Evolutionary conservation across 2,888 invertebrate genomes (phyloP), one percentile per base, ranked within the genome.

Genomic region (Trissonchulus latispiculum): DNA sequence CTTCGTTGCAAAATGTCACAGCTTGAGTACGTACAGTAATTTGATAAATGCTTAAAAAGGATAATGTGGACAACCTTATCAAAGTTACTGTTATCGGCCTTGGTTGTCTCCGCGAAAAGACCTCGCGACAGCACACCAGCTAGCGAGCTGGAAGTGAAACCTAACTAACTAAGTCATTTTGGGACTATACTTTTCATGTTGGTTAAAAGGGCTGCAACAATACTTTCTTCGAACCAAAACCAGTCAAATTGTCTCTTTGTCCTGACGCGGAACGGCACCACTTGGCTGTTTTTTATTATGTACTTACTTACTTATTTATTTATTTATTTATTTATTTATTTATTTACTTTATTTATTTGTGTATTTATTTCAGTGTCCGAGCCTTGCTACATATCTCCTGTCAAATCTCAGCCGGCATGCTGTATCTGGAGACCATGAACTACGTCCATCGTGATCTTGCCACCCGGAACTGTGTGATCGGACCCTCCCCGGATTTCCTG

Each of bases 391-490:
- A 90, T 85, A 89, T 92, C 85, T 91, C 91, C 69, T 88, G 90
- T 73, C 92, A 93, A 84, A 89, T 94, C 77, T 91, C 93, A 0
- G 90, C 91, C 1, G 93, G 93, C 23, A 93, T 93, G 92, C 89
- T 90, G 80, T 93, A 93, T 84, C 86, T 94, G 80, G 90, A 94
- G 85, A 89, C 91, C 69, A 87, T 92, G 77, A 91, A 92, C 85
- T 93, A 93, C 83, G 93, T 94, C 70, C 94, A 94, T 84, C 88
- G 93, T 67, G 93, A 94, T 85, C 86, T 93, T 79, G 92, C 93
- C 71, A 90, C 93, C 61, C 76, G 93, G 82, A 94, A 93, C 84
- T 91, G 91, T 81, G 85, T 93, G 75, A 89, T 93, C 74, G 92
- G 92, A 75, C 89, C 89, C 81, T 15, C 28, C 36, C 36, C 28